Conservation (phyloP, 2,888 invertebrate genomes). For the Lobophora halterata region DNA sequence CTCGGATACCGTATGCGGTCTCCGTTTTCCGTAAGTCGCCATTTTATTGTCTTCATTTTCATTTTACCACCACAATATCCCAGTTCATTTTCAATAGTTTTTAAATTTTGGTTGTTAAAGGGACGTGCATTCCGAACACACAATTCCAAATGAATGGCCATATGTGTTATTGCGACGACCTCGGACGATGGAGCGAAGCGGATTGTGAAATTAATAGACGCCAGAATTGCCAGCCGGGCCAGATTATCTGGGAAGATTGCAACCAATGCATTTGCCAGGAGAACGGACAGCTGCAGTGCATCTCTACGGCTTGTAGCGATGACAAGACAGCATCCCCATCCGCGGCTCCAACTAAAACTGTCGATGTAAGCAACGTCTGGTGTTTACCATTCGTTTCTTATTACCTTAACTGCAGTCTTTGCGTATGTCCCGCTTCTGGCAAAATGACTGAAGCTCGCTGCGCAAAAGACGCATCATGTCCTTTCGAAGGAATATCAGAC, state of each 20-base stretch:
- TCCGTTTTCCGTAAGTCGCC: conserved; percentile 46
- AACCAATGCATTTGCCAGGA: conserved; percentile 62
- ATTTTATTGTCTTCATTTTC: not conserved
- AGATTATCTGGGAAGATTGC: conserved; percentile 60
- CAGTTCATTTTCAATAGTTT: conserved; percentile 8
- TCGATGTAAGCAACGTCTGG: conserved; percentile 30
- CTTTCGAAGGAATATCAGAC: conserved; percentile 31
- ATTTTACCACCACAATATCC: not conserved
- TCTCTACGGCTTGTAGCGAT: conserved; percentile 41
- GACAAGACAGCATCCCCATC: conserved; percentile 29
- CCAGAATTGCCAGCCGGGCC: conserved; percentile 53
- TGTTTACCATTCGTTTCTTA: conserved; percentile 64
- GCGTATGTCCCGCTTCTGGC: conserved; percentile 64
- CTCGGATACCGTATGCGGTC: conserved; percentile 38
- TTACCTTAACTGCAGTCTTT: conserved; percentile 63
- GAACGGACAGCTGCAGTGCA: conserved; percentile 54
- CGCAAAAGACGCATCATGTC: conserved; percentile 55
- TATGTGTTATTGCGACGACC: conserved; percentile 54
- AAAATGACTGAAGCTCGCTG: conserved; percentile 58
- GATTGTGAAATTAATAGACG: conserved; percentile 49
- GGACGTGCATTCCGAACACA: conserved; percentile 61
- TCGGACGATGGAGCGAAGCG: conserved; percentile 53
- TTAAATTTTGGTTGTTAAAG: conserved; percentile 35
- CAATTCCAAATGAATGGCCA: conserved; percentile 54
- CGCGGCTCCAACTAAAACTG: conserved; percentile 2